phyloP scores from a whole-genome alignment of 2,888 invertebrate species.

The Pseudolycoriella hygida region DNA sequence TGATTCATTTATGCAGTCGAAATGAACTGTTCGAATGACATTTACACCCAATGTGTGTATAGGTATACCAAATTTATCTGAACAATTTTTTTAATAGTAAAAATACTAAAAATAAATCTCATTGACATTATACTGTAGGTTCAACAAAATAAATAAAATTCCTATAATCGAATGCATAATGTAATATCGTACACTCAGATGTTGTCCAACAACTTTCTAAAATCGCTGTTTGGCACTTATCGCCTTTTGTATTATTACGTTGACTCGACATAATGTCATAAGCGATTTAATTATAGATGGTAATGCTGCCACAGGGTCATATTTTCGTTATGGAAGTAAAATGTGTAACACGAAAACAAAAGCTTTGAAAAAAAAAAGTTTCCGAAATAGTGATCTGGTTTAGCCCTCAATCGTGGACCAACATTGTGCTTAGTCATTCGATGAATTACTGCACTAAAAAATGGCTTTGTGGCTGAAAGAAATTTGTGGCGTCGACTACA shows the following conservation, averaged over 20 bases:
- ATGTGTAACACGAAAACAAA: background rate
- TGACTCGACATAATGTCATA: background rate
- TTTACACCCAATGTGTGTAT: too few relatives aligned
- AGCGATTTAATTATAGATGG: background rate
- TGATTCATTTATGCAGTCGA: too few relatives aligned
- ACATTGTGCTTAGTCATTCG: too few relatives aligned
- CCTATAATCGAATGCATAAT: background rate
- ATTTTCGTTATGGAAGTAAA: background rate
- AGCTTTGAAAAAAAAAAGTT: background rate
- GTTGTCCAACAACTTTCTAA: constrained; percentile 12
- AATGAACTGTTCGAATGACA: too few relatives aligned
- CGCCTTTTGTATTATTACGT: background rate
- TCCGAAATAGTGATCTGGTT: too few relatives aligned
- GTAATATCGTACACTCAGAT: background rate
- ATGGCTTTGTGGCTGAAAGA: too few relatives aligned
- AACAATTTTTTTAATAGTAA: background rate
- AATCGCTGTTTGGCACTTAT: constrained; percentile 1
- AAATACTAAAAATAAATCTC: background rate
- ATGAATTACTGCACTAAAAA: too few relatives aligned
- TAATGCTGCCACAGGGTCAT: background rate
- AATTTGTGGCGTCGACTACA: too few relatives aligned
- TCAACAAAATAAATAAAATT: too few relatives aligned
- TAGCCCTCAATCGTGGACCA: too few relatives aligned
- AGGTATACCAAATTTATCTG: too few relatives aligned
- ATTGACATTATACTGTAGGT: too few relatives aligned